Evolutionary conservation across 2,888 invertebrate species (phyloP).

Genomic region (Lampropteryx suffumata): DNA sequence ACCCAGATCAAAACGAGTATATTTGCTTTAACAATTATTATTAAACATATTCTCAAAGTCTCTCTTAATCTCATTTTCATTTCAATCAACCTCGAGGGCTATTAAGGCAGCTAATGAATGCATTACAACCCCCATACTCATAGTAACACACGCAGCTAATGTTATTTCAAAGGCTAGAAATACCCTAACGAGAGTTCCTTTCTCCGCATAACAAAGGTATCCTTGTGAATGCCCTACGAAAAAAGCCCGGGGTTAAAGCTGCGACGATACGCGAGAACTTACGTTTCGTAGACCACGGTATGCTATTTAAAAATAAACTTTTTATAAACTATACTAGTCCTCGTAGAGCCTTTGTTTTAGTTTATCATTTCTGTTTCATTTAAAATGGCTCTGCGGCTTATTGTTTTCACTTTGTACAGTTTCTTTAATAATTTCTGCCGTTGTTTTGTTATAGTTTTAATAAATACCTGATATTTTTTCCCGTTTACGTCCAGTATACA

Average conservation of each 20-base stretch:
- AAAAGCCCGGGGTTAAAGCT: constrained; percentile 58
- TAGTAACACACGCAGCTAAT: constrained; percentile 56
- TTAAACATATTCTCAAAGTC: neutral
- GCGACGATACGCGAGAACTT: constrained; percentile 54
- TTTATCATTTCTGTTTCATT: constrained; percentile 49
- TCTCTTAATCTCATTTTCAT: constrained; percentile 33
- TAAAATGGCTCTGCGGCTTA: constrained; percentile 41
- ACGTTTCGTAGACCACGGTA: constrained; percentile 50
- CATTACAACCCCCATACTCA: constrained; percentile 50
- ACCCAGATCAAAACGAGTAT: too few species aligned
- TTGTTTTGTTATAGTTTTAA: constrained; percentile 8
- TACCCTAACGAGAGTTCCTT: constrained; percentile 74
- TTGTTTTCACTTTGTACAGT: constrained; percentile 36
- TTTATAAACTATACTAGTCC: constrained; percentile 47
- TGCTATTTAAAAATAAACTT: constrained; percentile 55
- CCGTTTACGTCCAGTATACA: too few species aligned
- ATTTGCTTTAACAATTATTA: constrained; percentile 19
- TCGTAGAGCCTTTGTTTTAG: constrained; percentile 52
- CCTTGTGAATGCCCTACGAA: constrained; percentile 68
- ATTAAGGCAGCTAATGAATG: constrained; percentile 48
- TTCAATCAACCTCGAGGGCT: constrained; percentile 43
- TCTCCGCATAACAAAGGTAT: constrained; percentile 64
- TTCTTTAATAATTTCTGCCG: constrained; percentile 4
- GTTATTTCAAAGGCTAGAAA: constrained; percentile 68
- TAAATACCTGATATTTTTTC: neutral